Conservation (phyloP, 2,797 vertebrate genomes). For the Cossypha caffra region DNA sequence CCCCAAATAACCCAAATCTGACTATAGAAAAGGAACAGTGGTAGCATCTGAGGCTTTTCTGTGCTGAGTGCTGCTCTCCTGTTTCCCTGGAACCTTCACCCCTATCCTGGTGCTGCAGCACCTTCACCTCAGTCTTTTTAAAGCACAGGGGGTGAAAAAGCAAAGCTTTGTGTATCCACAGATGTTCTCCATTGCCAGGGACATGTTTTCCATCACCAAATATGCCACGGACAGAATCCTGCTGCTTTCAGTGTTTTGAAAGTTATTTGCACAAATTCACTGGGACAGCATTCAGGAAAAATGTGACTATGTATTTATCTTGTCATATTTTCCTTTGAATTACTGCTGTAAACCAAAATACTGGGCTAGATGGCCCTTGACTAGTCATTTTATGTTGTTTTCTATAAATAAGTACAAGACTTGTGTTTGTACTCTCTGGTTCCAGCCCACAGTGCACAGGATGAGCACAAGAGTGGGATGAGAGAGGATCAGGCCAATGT, state of each 20-base stretch:
- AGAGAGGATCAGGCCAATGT: not conserved
- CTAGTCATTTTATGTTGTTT: not conserved
- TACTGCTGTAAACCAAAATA: not conserved
- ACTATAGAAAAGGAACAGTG: not conserved
- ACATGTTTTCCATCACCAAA: constrained; percentile 32
- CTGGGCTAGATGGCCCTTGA: not conserved
- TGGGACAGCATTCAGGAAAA: constrained; percentile 52
- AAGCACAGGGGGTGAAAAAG: not conserved
- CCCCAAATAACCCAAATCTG: not conserved
- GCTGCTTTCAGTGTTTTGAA: constrained; percentile 13
- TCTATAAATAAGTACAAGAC: not conserved
- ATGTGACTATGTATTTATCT: constrained; percentile 31
- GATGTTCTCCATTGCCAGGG: not conserved
- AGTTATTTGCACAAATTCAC: constrained; percentile 14
- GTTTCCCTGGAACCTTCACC: not conserved
- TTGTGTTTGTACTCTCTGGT: not conserved
- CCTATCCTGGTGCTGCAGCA: not conserved
- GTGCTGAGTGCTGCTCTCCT: not conserved
- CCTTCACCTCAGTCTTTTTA: not conserved
- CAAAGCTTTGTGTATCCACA: not conserved
- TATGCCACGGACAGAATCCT: not conserved
- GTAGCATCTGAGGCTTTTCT: not conserved
- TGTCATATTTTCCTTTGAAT: constrained; percentile 46
- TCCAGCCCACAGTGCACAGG: not conserved
- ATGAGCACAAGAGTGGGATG: not conserved